Evolutionary conservation across 2,797 vertebrate species (phyloP), one percentile per base, ranked within the genome.

Genomic region (Sarcophilus harrisii): DNA sequence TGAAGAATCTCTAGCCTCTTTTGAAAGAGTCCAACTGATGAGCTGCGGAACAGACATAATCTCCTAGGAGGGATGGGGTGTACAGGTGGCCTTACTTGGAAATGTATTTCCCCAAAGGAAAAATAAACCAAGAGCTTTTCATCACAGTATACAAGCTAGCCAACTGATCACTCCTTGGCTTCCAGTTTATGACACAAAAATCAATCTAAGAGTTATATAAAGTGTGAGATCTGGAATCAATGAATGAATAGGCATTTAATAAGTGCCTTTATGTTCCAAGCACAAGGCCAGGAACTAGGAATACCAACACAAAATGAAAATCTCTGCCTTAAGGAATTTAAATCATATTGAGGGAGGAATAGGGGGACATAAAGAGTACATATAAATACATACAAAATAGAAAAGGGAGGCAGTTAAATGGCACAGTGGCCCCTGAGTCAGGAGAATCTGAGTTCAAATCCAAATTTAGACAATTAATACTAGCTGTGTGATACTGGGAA

Each of bases 101-200:
- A 90, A 90, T 55, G 54, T 57, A 30, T 90, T 90, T 90, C 90
- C 90, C 55, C 49, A 57, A 90, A 90, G 54, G 90, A 90, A 90
- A 30, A 57, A 57, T 54, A 55, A 52, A 32, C 38, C 52, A 57
- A 90, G 52, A 30, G 32, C 32, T 90, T 90, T 57, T 57, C 28
- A n/a, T 90, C 38, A 87, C 73, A 87, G 73, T 49, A 49, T 87
- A 87, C 38, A 87, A 49, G 21, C 73, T 87, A 87, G 45, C 52
- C 29, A 57, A 21, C 54, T 90, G 90, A 90, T 87, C 21, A 49
- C 10, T 12, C 38, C 73, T 87, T 87, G 38, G 73, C 73, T 87
- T 87, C 38, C 24, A 28, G 21, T 49, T 87, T 87, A 87, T 49
- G 38, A 87, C 27, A 87, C 3, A 11, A 49, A 87, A 87, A 45